Evolutionary conservation across 2,113 vertebrate genomes (phyloP).

Genomic region (Aix galericulata): DNA sequence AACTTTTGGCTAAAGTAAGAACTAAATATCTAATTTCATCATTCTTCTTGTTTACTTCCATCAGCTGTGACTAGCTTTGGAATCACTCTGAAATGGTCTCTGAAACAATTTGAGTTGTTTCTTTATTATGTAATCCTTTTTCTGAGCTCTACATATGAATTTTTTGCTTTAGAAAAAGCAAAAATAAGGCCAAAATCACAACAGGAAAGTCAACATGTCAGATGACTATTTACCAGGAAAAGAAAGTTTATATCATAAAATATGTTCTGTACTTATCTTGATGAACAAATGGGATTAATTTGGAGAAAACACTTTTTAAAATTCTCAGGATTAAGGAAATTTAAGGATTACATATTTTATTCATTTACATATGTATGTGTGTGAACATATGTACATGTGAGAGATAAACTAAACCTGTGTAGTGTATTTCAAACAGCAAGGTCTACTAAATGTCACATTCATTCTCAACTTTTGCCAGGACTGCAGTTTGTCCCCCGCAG

Average conservation of each 20-base stretch:
- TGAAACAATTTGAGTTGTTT: neutral
- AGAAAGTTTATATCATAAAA: neutral
- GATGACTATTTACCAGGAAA: neutral
- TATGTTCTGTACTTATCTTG: neutral
- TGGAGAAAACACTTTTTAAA: neutral
- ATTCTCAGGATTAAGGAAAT: neutral
- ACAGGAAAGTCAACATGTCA: neutral
- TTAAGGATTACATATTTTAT: neutral
- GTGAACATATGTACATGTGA: too few species aligned
- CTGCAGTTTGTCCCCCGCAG: neutral
- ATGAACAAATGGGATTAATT: neutral
- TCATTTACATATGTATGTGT: too few species aligned
- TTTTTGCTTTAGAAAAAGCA: neutral
- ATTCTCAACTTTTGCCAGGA: neutral
- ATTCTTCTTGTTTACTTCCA: neutral
- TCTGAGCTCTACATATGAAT: neutral
- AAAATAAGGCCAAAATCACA: neutral
- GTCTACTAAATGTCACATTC: neutral
- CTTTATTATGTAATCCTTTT: neutral
- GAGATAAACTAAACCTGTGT: too few species aligned
- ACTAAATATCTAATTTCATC: neutral
- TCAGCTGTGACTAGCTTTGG: neutral
- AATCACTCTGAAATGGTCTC: neutral
- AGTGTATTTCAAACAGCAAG: neutral
- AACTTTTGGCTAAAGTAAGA: neutral